Evolutionary conservation across 2,797 vertebrate species (phyloP).

Genomic region (Lindbergichthys nudifrons): DNA sequence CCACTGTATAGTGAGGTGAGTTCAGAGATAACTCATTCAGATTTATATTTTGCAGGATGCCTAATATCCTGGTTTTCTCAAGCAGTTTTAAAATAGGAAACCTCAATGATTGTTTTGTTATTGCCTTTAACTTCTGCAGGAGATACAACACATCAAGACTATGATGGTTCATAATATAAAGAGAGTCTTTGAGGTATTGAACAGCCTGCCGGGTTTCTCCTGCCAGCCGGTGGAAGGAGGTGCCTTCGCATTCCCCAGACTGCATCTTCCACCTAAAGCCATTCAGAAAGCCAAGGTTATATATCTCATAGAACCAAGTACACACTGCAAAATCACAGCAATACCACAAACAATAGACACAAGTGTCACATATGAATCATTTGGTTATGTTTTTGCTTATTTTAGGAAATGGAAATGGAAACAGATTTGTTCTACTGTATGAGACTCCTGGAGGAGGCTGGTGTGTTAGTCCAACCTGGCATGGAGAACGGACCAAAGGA

Average conservation of each 20-base stretch:
- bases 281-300: constrained; percentile 79
- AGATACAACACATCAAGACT: constrained; percentile 63
- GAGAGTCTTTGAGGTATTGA: constrained; percentile 60
- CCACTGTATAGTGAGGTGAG: constrained; percentile 67
- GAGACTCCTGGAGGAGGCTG: constrained; percentile 80
- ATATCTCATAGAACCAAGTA: background rate
- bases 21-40: background rate
- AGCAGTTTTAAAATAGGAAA: background rate
- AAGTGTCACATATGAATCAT: background rate
- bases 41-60: background rate
- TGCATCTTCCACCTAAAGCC: constrained; percentile 75
- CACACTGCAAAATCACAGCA: background rate
- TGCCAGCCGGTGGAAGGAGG: constrained; percentile 79
- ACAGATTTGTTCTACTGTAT: constrained; percentile 83
- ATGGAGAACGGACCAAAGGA: constrained; percentile 70
- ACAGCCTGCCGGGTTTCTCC: constrained; percentile 71
- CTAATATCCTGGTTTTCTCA: background rate
- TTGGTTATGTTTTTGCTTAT: background rate
- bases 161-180: constrained; percentile 59
- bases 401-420: constrained; percentile 75
- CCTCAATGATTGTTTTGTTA: background rate
- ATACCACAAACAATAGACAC: background rate
- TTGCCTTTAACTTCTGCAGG: constrained; percentile 61
- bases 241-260: constrained; percentile 72
- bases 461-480: constrained; percentile 75